These are phyloP conservation scores for Sogatella furcifera DNA, from an alignment of 1,140 invertebrate species.

Conservation along the genomic window DNA sequence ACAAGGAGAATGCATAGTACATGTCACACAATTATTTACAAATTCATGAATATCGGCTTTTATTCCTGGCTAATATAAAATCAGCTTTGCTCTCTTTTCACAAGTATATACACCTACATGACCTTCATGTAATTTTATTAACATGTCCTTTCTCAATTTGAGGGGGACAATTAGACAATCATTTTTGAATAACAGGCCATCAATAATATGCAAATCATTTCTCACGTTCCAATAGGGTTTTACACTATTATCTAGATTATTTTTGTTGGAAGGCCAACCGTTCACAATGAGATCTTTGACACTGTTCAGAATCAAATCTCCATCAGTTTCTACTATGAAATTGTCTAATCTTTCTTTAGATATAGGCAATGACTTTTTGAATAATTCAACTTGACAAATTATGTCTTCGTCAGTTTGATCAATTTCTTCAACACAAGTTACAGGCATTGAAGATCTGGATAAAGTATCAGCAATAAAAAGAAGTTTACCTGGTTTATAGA, in stretches of 20 bases:
- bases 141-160: slow-evolving; percentile 25
- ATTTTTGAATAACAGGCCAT: slow-evolving; percentile 27
- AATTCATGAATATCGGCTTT: slow-evolving; percentile 25
- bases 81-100: slow-evolving; percentile 15
- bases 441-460: slow-evolving; percentile 13
- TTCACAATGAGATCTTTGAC: not conserved
- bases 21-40: slow-evolving; percentile 24
- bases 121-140: slow-evolving; percentile 20
- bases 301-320: slow-evolving; percentile 5
- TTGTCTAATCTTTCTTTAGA: not conserved
- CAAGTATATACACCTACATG: slow-evolving; percentile 24
- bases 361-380: slow-evolving; percentile 11
- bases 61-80: slow-evolving; percentile 24
- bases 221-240: no score
- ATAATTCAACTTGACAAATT: slow-evolving; percentile 3
- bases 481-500: slow-evolving; percentile 24
- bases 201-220: slow-evolving; percentile 1
- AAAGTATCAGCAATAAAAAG: slow-evolving; percentile 19
- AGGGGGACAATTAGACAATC: slow-evolving; percentile 29
- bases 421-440: slow-evolving; percentile 7
- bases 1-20: slow-evolving; percentile 17
- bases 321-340: slow-evolving; percentile 4
- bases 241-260: no score
- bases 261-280: no score
- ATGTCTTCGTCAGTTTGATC: slow-evolving; percentile 8